phyloP scores from a whole-genome alignment of 1,140 invertebrate genomes.

The Euwallacea fornicatus region DNA sequence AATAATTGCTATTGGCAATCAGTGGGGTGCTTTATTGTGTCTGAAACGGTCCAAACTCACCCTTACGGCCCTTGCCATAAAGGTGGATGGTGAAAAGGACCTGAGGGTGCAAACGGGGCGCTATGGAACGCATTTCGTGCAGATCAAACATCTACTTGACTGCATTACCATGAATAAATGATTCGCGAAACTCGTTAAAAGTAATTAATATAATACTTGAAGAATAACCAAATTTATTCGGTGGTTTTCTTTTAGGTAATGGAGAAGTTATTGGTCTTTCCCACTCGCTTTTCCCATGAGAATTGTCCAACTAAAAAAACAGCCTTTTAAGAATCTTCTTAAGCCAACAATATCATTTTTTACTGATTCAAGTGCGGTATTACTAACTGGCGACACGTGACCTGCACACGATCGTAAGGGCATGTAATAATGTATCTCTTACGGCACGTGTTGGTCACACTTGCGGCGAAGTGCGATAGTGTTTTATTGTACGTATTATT shows the following conservation, averaged over 20 bases:
- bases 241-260: too few relatives aligned
- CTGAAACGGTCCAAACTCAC: conserved; percentile 35
- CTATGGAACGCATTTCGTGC: conserved; percentile 38
- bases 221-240: too few relatives aligned
- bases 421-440: not conserved
- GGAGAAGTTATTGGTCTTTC: too few relatives aligned
- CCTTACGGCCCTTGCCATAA: conserved; percentile 33
- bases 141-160: conserved; percentile 49
- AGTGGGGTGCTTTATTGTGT: conserved; percentile 41
- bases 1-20: conserved; percentile 52
- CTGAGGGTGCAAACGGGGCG: conserved; percentile 32
- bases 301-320: too few relatives aligned
- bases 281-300: too few relatives aligned
- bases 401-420: not conserved
- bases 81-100: conserved; percentile 3
- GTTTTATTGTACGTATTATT: not conserved
- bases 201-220: too few relatives aligned
- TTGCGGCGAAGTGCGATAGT: not conserved
- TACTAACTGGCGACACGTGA: not conserved
- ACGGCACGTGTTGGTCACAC: conserved; percentile 2
- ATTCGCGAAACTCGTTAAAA: conserved; percentile 20
- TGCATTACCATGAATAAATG: conserved; percentile 48
- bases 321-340: too few relatives aligned
- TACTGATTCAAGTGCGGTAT: too few relatives aligned
- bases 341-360: too few relatives aligned